Conservation (phyloP, 2,888 invertebrate genomes). For the Acleris laterana region DNA sequence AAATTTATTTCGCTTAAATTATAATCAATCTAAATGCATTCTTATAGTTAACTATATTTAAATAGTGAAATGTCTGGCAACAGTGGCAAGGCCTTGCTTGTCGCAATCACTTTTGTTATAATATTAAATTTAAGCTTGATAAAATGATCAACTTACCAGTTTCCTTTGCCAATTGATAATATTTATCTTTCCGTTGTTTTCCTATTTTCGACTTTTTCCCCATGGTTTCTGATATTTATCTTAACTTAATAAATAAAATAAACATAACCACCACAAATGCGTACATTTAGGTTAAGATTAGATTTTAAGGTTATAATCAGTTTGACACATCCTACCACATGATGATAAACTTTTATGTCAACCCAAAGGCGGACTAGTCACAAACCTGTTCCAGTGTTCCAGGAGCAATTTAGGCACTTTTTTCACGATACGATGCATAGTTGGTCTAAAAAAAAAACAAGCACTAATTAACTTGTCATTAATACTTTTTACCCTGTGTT, state of each 20-base stretch:
- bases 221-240: constrained; percentile 84
- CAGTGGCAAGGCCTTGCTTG: not conserved
- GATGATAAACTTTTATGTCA: not conserved
- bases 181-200: constrained; percentile 99
- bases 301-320: not conserved
- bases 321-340: constrained; percentile 24
- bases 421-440: no score
- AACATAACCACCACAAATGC: constrained; percentile 12
- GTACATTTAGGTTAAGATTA: constrained; percentile 12
- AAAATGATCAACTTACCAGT: constrained; percentile 87
- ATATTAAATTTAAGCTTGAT: not conserved
- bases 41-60: not conserved
- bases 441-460: no score
- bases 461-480: no score
- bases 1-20: no score
- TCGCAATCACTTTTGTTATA: not conserved
- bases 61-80: not conserved
- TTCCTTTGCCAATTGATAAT: constrained; percentile 99
- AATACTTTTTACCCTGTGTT: no score
- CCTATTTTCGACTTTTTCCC: constrained; percentile 98
- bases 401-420: no score
- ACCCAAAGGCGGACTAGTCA: no score
- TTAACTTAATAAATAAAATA: not conserved
- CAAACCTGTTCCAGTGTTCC: no score
- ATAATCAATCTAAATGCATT: not conserved